Conservation (phyloP, 2,888 invertebrate species). For the Exephanes ischioxanthus region DNA sequence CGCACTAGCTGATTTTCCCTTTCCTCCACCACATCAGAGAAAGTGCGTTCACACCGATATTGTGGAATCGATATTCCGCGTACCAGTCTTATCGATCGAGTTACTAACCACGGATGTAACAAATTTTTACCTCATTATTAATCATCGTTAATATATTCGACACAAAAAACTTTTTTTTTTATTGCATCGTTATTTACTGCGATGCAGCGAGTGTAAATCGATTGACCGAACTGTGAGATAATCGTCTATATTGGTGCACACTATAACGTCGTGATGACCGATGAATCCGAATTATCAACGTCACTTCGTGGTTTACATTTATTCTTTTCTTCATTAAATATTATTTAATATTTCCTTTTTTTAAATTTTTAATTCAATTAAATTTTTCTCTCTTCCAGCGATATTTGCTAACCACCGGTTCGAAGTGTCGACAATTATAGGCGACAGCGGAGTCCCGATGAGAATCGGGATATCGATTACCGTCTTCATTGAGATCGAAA, state of each 20-base stretch:
- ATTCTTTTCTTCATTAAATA: background rate
- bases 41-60: conserved; percentile 55
- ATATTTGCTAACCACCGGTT: no score
- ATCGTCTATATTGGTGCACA: background rate
- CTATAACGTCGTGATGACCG: background rate
- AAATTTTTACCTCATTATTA: background rate
- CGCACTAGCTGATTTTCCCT: conserved; percentile 20
- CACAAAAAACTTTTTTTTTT: background rate
- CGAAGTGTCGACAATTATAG: no score
- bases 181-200: background rate
- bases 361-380: background rate
- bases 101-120: background rate
- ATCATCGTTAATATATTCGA: background rate
- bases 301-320: background rate
- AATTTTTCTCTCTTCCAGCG: background rate
- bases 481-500: conserved; percentile 15
- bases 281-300: background rate
- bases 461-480: conserved; percentile 10
- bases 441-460: background rate
- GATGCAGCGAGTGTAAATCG: background rate
- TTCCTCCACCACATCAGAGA: conserved; percentile 37
- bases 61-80: conserved; percentile 47
- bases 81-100: conserved; percentile 23
- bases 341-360: background rate
- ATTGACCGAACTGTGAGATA: background rate